phyloP scores from a whole-genome alignment of 1,140 invertebrate species.

The Atta texana region DNA sequence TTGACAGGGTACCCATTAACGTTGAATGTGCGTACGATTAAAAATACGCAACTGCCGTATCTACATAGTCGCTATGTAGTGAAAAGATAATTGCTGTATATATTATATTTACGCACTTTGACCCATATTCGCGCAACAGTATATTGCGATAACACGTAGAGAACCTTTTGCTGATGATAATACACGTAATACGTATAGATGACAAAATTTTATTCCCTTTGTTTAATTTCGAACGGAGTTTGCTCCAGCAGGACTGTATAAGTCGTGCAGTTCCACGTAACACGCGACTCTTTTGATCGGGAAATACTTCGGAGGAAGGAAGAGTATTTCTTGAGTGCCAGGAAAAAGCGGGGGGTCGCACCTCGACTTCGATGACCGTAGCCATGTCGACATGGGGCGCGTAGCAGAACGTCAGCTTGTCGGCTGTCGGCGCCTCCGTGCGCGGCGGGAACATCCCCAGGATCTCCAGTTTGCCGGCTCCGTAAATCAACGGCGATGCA shows the following conservation, averaged over 20 bases:
- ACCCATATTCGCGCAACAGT: constrained; percentile 39
- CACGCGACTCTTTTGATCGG: not conserved
- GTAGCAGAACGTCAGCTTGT: constrained; percentile 86
- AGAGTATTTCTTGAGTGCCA: not conserved
- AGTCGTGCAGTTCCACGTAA: not conserved
- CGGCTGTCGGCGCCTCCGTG: constrained; percentile 84
- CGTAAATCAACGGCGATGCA: constrained; percentile 32
- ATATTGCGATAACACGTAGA: not conserved
- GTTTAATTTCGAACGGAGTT: constrained; percentile 23
- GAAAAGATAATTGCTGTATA: constrained; percentile 56
- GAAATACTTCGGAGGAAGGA: not conserved
- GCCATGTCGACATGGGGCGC: constrained; percentile 86
- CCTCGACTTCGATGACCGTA: constrained; percentile 85
- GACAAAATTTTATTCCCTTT: not conserved
- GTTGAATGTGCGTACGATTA: constrained; percentile 46
- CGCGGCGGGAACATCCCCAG: constrained; percentile 86
- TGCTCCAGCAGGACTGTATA: not conserved
- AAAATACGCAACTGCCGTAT: constrained; percentile 47
- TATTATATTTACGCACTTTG: constrained; percentile 58
- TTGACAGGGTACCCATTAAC: constrained; percentile 57
- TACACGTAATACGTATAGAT: not conserved
- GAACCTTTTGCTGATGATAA: not conserved
- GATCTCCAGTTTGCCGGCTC: constrained; percentile 84
- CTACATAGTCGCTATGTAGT: constrained; percentile 12
- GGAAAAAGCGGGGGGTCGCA: constrained; percentile 58